Conservation (phyloP, 2,113 vertebrate genomes). For the Copsychus sechellarum region DNA sequence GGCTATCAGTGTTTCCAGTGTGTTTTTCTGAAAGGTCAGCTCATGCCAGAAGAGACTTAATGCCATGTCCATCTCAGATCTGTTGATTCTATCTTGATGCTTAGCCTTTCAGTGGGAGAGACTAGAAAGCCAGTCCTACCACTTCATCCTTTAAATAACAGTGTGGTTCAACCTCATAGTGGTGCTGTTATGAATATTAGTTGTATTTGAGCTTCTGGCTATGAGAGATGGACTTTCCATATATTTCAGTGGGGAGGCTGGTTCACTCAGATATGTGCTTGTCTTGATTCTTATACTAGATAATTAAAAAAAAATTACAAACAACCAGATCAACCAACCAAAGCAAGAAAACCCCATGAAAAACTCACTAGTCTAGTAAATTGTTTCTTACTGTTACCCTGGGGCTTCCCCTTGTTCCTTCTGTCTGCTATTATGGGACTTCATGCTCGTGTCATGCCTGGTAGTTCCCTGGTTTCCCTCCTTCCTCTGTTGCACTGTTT, state of each 20-base stretch:
- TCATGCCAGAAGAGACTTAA: slow-evolving; percentile 37
- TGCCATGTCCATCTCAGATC: not conserved
- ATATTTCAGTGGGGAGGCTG: not conserved
- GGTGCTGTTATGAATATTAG: not conserved
- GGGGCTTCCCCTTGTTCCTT: not conserved
- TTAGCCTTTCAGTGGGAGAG: not conserved
- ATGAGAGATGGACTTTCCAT: not conserved
- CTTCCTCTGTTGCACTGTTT: not conserved
- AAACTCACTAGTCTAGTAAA: accelerated
- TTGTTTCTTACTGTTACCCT: not conserved
- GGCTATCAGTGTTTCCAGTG: not conserved
- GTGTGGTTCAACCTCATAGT: not conserved
- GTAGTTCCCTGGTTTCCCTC: not conserved
- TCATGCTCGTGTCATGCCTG: not conserved
- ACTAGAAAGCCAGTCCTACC: not conserved
- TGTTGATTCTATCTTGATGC: not conserved
- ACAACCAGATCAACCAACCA: not conserved
- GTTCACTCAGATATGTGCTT: not conserved
- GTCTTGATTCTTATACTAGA: not conserved
- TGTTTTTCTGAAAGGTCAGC: slow-evolving; percentile 53
- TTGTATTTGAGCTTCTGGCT: not conserved
- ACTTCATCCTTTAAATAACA: not conserved
- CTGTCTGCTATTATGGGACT: not conserved
- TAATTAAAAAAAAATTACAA: not conserved
- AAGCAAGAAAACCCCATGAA: not conserved